Evolutionary conservation across 2,888 invertebrate genomes (phyloP).

Genomic region (Hypercompe scribonia): DNA sequence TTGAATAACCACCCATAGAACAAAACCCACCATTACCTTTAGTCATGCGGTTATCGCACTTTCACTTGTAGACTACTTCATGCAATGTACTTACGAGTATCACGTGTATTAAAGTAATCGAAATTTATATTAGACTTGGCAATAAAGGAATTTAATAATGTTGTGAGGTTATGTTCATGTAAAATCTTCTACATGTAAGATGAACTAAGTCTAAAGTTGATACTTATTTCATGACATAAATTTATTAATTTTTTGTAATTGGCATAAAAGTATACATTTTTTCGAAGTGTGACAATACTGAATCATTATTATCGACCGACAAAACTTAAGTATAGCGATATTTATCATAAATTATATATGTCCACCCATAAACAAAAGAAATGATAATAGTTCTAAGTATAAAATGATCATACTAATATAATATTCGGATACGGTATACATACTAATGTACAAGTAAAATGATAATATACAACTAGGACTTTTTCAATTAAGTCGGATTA

Average conservation of each 20-base stretch:
- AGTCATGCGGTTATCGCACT: constrained; percentile 59
- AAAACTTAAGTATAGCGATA: no score
- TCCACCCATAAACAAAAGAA: no score
- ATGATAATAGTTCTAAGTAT: no score
- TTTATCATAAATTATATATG: neutral
- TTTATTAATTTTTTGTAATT: no score
- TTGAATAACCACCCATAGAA: constrained; percentile 44
- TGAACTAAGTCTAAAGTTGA: no score
- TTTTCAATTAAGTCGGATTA: constrained; percentile 35
- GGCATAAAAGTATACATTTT: no score
- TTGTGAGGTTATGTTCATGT: neutral
- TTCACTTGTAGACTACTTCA: constrained; percentile 55
- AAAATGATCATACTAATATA: no score
- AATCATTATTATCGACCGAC: no score
- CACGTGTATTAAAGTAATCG: constrained; percentile 49
- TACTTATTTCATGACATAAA: no score
- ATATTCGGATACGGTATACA: constrained; percentile 33
- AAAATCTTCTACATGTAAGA: neutral
- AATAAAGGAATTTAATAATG: constrained; percentile 8
- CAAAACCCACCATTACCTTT: constrained; percentile 43
- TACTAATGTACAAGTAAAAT: constrained; percentile 26
- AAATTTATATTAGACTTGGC: constrained; percentile 37
- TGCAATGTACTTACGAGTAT: constrained; percentile 58
- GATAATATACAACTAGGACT: constrained; percentile 25
- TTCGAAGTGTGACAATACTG: no score